Percentiles rank a stretch among this genome's conserved stretches.
phyloP scores from a whole-genome alignment of 2,888 invertebrate genomes.

The Zonitis immaculata region DNA sequence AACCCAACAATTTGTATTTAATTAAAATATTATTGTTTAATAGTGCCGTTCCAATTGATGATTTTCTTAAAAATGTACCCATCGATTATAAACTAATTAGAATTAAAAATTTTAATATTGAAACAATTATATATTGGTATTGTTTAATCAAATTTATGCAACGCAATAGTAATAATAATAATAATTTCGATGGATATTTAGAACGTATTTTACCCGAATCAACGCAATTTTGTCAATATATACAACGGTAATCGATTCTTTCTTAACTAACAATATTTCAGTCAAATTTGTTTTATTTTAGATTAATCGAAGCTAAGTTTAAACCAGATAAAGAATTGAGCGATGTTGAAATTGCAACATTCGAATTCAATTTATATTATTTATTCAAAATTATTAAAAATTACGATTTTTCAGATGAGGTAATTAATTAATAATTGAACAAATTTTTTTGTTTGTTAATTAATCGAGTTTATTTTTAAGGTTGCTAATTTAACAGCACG shows the following conservation, averaged over 20 bases:
- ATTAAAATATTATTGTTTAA: slow-evolving; percentile 26
- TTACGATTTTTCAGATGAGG: slow-evolving; percentile 57
- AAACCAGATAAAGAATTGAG: slow-evolving; percentile 24
- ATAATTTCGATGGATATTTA: slow-evolving; percentile 47
- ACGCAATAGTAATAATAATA: too few relatives aligned
- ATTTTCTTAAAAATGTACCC: slow-evolving; percentile 45
- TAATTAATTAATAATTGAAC: slow-evolving; percentile 29
- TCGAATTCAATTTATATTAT: slow-evolving; percentile 54
- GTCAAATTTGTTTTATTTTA: neutral
- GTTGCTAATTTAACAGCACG: neutral
- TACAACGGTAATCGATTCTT: slow-evolving; percentile 50
- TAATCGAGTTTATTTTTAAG: neutral
- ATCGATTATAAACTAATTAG: slow-evolving; percentile 47
- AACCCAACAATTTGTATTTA: too few relatives aligned
- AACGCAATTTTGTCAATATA: slow-evolving; percentile 52
- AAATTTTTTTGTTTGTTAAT: too few relatives aligned
- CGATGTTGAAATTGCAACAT: slow-evolving; percentile 36
- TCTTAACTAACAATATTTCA: too few relatives aligned
- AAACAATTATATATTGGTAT: slow-evolving; percentile 55
- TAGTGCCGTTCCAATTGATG: slow-evolving; percentile 41
- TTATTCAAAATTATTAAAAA: slow-evolving; percentile 52
- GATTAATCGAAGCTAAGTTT: slow-evolving; percentile 16
- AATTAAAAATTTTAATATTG: slow-evolving; percentile 45
- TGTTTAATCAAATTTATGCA: slow-evolving; percentile 49
- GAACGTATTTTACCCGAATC: slow-evolving; percentile 54